These are phyloP conservation scores for Zonitis immaculata DNA, from an alignment of 2,888 invertebrate genomes.

Conservation along the genomic window DNA sequence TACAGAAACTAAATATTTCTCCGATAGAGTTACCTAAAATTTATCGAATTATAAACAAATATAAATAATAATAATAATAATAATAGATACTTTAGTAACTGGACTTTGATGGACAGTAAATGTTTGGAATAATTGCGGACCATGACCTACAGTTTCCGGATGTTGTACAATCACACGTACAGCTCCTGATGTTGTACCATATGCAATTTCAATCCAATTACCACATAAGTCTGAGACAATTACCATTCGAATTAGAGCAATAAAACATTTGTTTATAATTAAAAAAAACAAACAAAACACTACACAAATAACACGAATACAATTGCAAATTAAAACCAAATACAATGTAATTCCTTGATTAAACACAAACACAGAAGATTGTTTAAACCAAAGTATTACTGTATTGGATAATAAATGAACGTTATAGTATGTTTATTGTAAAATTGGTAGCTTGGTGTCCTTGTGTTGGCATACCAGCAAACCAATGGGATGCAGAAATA, in stretches of 20 bases:
- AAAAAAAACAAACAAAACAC: background rate
- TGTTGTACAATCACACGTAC: slow-evolving; percentile 98
- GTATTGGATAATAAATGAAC: too few species aligned
- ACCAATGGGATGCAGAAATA: slow-evolving; percentile 34
- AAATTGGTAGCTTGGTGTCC: slow-evolving; percentile 39
- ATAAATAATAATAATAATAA: background rate
- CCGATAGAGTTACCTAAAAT: slow-evolving; percentile 80
- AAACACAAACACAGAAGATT: background rate
- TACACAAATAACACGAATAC: too few species aligned
- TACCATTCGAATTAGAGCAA: slow-evolving; percentile 11
- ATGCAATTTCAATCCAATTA: slow-evolving; percentile 99
- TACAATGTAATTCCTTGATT: too few species aligned
- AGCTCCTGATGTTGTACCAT: slow-evolving; percentile 93
- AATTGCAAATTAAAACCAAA: too few species aligned
- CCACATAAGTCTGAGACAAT: slow-evolving; percentile 79
- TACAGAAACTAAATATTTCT: slow-evolving; percentile 91
- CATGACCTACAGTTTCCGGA: slow-evolving; percentile 97
- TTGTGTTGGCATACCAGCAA: slow-evolving; percentile 50
- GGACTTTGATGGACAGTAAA: slow-evolving; percentile 96
- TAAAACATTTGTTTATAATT: background rate
- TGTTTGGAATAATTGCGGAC: slow-evolving; percentile 96
- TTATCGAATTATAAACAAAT: slow-evolving; percentile 7
- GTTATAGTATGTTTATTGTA: slow-evolving; percentile 8
- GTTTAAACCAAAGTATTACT: background rate
- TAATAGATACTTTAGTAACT: slow-evolving; percentile 72